These are phyloP conservation scores for Pseudomyrmex dendroicus DNA, from an alignment of 1,140 invertebrate genomes.

Conservation along the genomic window DNA sequence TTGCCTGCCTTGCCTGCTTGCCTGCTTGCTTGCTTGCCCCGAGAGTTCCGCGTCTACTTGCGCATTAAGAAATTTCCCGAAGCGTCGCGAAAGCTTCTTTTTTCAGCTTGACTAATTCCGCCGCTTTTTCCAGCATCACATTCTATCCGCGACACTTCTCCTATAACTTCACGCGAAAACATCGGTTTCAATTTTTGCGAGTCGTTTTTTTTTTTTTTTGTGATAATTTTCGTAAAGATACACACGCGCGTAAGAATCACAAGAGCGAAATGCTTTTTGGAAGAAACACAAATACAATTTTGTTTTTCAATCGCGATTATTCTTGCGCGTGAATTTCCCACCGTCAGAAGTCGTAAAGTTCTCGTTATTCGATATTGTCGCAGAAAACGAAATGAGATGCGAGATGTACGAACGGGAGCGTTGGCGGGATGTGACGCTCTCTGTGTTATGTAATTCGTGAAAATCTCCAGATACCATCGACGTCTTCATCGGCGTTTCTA, in stretches of 20 bases:
- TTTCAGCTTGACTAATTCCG: constrained; percentile 29
- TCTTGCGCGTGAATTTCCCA: constrained; percentile 15
- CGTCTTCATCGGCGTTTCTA: constrained; percentile 70
- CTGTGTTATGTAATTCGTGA: constrained; percentile 49
- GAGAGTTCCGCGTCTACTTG: constrained; percentile 59
- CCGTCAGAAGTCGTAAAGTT: constrained; percentile 62
- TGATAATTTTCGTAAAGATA: not conserved
- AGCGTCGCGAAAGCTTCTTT: constrained; percentile 67
- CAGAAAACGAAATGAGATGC: constrained; percentile 63
- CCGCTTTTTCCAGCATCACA: not conserved
- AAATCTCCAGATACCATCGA: constrained; percentile 70
- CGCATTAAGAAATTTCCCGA: constrained; percentile 72
- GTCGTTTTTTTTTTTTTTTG: not conserved
- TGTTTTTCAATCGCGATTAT: not conserved
- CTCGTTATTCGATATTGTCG: constrained; percentile 70
- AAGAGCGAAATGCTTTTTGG: constrained; percentile 19
- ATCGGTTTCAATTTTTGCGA: not conserved
- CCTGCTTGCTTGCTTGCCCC: constrained; percentile 11
- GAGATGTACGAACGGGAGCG: constrained; percentile 64
- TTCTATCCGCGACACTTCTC: not conserved
- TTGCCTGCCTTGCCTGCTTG: constrained; percentile 7
- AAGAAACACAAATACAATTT: not conserved
- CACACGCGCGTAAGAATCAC: constrained; percentile 35
- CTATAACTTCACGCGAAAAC: constrained; percentile 4
- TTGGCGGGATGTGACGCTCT: constrained; percentile 53